phyloP scores from a whole-genome alignment of 2,113 vertebrate genomes.

The Cinclus cinclus region DNA sequence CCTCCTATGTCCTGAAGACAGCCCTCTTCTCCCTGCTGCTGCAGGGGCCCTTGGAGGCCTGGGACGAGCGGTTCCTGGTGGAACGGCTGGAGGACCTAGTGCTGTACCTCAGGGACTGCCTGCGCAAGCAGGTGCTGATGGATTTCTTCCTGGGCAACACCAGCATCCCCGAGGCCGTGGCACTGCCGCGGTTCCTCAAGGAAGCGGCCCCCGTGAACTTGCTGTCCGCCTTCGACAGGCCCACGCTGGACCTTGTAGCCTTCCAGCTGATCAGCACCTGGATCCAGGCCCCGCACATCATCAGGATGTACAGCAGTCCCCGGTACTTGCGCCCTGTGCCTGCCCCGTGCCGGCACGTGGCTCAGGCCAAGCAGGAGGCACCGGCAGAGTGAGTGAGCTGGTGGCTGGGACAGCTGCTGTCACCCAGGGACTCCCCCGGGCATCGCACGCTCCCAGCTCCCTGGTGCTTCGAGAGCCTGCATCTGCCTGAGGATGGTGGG shows the following conservation, averaged over 20 bases:
- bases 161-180: conserved; percentile 70
- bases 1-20: conserved; percentile 82
- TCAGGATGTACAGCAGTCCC: conserved; percentile 71
- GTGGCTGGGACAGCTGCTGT: accelerated
- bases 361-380: background rate
- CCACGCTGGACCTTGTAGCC: conserved; percentile 67
- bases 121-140: conserved; percentile 73
- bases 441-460: accelerated
- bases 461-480: accelerated
- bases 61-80: conserved; percentile 78
- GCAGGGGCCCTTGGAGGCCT: conserved; percentile 68
- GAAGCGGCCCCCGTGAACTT: conserved; percentile 76
- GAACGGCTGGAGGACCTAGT: conserved; percentile 81
- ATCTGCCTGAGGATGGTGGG: background rate
- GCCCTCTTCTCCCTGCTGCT: conserved; percentile 78
- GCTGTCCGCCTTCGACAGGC: conserved; percentile 67
- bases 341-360: accelerated
- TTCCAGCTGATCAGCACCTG: conserved; percentile 78
- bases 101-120: conserved; percentile 74
- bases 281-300: conserved; percentile 77
- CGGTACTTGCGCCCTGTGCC: conserved; percentile 34
- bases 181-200: conserved; percentile 78
- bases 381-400: background rate
- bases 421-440: accelerated
- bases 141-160: conserved; percentile 79